Base-by-base conservation (phyloP, 2,113 vertebrate genomes). In the Procavia capensis region DNA sequence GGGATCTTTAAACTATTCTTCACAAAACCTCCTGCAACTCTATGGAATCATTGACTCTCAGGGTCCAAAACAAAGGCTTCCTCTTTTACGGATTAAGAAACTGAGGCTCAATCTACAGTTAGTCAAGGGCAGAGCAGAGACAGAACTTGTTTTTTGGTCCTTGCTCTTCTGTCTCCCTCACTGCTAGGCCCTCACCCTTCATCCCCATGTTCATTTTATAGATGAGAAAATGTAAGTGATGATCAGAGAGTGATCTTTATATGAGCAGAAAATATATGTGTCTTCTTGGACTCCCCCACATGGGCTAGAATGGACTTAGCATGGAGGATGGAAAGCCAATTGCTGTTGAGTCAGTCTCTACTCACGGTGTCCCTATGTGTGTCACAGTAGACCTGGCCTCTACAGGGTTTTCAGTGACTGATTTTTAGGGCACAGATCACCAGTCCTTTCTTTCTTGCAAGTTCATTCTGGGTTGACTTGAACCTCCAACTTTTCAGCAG, bases 101-200 rank as follows among this genome's bases (percentile, higher is more conserved):
- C 2, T 4, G 8, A 83, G 39, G 11, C 17, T 29, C 50, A 4
- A 0, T 19, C 14, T 1, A 11, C 8, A 25, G 16, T 74, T n/a
- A 43, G 22, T 13, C 6, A 82, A 10, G 16, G 17, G 0, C 1
- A 25, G 29, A 4, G 0, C 39, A 25, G 50, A 39, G 45, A 39
- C 2, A 39, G 29, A 85, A 25, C 64, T 31, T 16, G 0, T 31
- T 64, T 63, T 47, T 4, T 3, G 25, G 6, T 31, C 68, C 54
- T 36, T 54, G 45, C 39, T 84, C 27, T 82, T 41, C 16, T 61
- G 2, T 63, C 6, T 85, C 39, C 20, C 24, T 34, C 43, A 0
- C 41, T 3, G 11, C 8, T 45, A 6, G 34, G 11, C 31, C 82
- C 6, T 72, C 14, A 72, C 2, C 31, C 82, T 4, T 72, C 14